Evolutionary conservation across 2,113 vertebrate genomes (phyloP).

Genomic region (Caracal caracal): DNA sequence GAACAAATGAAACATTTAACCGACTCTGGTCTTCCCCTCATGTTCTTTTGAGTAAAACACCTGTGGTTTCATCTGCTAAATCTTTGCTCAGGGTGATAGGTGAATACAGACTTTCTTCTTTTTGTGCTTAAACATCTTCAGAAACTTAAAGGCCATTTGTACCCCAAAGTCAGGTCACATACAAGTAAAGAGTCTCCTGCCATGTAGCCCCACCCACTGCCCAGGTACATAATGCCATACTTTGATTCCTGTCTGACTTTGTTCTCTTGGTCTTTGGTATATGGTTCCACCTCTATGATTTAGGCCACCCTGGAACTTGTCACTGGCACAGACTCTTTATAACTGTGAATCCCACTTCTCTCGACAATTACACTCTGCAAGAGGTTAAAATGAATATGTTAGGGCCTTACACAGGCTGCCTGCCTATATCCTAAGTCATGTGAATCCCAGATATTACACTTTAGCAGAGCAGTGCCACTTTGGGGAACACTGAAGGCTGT

Average conservation of each 20-base stretch:
- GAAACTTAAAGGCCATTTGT: constrained; percentile 66
- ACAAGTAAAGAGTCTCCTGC: constrained; percentile 45
- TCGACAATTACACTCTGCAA: constrained; percentile 43
- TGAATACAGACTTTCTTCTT: constrained; percentile 73
- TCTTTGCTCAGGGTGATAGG: constrained; percentile 68
- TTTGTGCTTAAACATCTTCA: constrained; percentile 68
- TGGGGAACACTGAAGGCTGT: not conserved
- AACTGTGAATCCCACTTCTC: constrained; percentile 50
- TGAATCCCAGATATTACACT: not conserved
- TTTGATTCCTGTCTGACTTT: constrained; percentile 72
- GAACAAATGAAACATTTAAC: constrained; percentile 68
- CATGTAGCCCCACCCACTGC: constrained; percentile 37
- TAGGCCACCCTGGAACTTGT: constrained; percentile 57
- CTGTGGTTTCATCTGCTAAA: constrained; percentile 70
- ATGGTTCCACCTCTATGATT: constrained; percentile 53
- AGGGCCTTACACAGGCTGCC: not conserved
- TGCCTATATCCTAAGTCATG: not conserved
- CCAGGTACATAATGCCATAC: constrained; percentile 31
- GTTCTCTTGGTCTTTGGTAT: constrained; percentile 42
- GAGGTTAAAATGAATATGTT: constrained; percentile 54
- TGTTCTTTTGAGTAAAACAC: constrained; percentile 72
- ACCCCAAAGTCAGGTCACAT: constrained; percentile 70
- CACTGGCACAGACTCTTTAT: constrained; percentile 42
- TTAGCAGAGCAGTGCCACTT: not conserved
- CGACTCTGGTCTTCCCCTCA: constrained; percentile 27